Evolutionary conservation across 37 sponge, comb jelly and placozoan species (phyloP), one percentile per base, ranked within the genome.

Genomic region (Ianthella basta): DNA sequence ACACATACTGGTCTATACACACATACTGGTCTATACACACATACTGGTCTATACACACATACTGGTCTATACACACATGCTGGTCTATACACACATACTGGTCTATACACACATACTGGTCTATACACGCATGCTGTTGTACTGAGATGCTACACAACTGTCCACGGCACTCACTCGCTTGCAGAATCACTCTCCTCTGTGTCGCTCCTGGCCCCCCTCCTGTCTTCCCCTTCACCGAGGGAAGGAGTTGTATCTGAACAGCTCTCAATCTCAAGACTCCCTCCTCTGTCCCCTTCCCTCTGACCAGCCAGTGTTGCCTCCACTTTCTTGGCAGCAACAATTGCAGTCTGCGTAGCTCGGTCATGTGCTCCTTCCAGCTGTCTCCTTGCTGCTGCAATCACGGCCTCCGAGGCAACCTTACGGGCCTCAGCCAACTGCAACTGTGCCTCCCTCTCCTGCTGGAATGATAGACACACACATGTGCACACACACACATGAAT

Each of bases 261-360:
- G 50, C 64, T 61, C 27, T 29, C 64, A 2, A 27, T 5, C 64
- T 61, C 27, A 61, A 4, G 4, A 5, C 64, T 61, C 64, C 12
- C 10, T 4, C 4, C 12, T 5, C 24, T 61, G 12, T 61, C 64
- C 29, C 4, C 10, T 4, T 61, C 64, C 64, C 14, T 5, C 78
- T 75, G 44, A n/a, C 37, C 16, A 1, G 8, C 65, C 33, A 87
- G 70, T 1, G 83, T 87, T 39, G 60, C 80, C 68, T 66, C 56
- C 21, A 92, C 89, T 0, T 89, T 84, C 44, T 79, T 56, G 15
- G 89, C 84, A 15, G 92, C 92, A 35, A 82, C 85, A 27, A 84
- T 63, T 37, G 92, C 92, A 8, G 82, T 89, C 55, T 83, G 68
- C 5, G 59, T 82, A 0, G 89, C 86, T 73, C 88, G 73, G 35